Base-by-base conservation (phyloP, 2,888 invertebrate species). In the Idaea aversata region DNA sequence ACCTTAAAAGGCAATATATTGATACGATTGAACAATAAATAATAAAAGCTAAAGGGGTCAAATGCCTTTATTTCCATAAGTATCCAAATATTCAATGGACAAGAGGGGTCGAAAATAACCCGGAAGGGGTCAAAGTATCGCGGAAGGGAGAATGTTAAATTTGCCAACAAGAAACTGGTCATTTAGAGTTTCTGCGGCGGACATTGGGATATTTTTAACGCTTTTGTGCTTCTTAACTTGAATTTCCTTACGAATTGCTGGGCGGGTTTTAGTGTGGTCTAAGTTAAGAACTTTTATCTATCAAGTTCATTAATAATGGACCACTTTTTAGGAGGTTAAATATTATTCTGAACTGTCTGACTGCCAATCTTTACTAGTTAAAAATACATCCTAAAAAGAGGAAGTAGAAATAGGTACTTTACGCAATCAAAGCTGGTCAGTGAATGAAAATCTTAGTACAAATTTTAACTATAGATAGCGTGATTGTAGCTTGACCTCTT, bases 191-290 rank as follows among this genome's bases (percentile, higher is more conserved):
- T 87, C 88, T 89, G 90, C 76, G 83, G 87, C 87, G 86, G 91
- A 91, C 87, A 80, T 81, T 80, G 84, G 81, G 86, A 88, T 88
- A 88, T 91, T 89, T 88, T 85, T 83, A 78, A 81, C 83, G 83
- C 83, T 84, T 86, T 88, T 89, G 88, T 86, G 84, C 87, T 89
- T 88, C 88, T 85, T 84, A 83, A 83, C 84, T 84, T 82, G 84
- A 88, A 90, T 88, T 90, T 90, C 83, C 86, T 89, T 87, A 83
- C 82, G 83, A 85, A 88, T 86, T 77, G 81, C 78, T 77, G 77
- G 78, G 79, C 77, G 81, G 79, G 77, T 68, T 78, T 38, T 16
- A 2, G 69, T 63, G 34, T 71, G 78, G 82, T 72, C 0, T 62
- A 83, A 80, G 69, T 69, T 38, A 73, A 0, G 67, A 71, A 69